Percentiles rank a stretch among this genome's conserved stretches.
Conservation (phyloP, 2,113 vertebrate species). For the Recurvirostra avosetta region DNA sequence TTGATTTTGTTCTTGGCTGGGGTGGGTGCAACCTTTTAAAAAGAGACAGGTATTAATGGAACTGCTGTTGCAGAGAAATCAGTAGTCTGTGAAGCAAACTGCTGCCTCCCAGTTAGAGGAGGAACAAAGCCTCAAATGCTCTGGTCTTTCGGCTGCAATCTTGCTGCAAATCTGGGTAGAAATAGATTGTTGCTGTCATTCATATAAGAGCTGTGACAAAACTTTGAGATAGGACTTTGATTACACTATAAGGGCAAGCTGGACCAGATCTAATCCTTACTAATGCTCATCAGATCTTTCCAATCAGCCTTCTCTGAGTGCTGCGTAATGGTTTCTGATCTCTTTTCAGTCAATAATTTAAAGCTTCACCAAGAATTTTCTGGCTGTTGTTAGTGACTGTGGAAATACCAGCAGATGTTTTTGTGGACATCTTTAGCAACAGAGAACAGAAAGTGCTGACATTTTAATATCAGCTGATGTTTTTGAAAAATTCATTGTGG, state of each 20-base stretch:
- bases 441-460: background rate
- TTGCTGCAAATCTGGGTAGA: background rate
- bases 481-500: background rate
- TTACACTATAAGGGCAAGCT: background rate
- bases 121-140: background rate
- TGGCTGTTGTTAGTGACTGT: background rate
- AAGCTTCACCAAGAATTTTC: background rate
- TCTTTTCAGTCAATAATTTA: background rate
- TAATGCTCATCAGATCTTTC: background rate
- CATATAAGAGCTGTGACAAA: background rate
- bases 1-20: constrained; percentile 15
- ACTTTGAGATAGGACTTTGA: background rate
- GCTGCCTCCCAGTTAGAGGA: background rate
- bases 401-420: background rate
- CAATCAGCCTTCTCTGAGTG: background rate
- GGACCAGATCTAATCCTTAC: background rate
- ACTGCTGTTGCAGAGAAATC: constrained; percentile 22
- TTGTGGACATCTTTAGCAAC: background rate
- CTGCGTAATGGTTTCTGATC: background rate
- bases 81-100: constrained; percentile 14
- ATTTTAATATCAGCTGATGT: background rate
- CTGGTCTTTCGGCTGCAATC: background rate
- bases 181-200: background rate
- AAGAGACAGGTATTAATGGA: constrained; percentile 33
- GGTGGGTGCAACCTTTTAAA: background rate